These are phyloP conservation scores for Gymnobelideus leadbeateri DNA, from an alignment of 2,113 vertebrate species.

Conservation along the genomic window DNA sequence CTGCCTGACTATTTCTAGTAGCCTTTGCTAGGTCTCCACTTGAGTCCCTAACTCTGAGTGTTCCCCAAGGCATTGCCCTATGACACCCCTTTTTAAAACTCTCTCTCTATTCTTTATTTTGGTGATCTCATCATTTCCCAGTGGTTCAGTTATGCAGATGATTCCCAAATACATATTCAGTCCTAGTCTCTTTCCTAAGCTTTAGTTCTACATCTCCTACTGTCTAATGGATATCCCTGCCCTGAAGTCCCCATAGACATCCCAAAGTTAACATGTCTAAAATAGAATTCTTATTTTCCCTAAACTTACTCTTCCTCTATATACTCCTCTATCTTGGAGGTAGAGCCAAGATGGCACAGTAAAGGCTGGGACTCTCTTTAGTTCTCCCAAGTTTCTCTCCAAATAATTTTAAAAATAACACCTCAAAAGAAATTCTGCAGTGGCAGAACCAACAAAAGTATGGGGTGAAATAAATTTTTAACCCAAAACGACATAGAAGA, in stretches of 20 bases:
- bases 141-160: neutral
- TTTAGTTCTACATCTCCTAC: neutral
- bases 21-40: neutral
- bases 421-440: no score
- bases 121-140: neutral
- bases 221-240: neutral
- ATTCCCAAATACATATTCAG: neutral
- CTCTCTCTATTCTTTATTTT: neutral
- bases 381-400: no score
- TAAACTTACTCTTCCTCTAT: neutral
- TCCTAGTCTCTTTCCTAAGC: neutral
- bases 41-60: neutral
- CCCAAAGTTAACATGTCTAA: neutral
- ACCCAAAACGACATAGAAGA: no score
- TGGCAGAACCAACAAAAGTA: no score
- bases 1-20: neutral
- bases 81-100: neutral
- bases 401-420: no score
- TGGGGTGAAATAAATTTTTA: no score
- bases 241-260: neutral
- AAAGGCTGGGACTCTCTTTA: neutral
- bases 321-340: no score
- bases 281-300: neutral
- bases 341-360: neutral
- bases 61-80: neutral